Base-by-base conservation (phyloP, 2,888 invertebrate species). In the Scaptomyza cyrtandrae region DNA sequence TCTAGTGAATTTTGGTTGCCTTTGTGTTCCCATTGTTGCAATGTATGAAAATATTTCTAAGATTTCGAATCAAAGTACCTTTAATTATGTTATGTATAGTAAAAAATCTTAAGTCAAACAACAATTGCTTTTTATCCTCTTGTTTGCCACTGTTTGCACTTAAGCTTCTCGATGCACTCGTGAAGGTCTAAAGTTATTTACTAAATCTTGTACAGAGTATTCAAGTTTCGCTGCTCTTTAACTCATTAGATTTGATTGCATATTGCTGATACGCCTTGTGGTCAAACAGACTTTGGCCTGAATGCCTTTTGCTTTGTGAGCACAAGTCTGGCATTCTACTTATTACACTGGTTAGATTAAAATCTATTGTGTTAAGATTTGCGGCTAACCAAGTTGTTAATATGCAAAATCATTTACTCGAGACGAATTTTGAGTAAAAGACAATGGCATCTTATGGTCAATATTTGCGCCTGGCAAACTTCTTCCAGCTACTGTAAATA, bases 281-380 rank as follows among this genome's bases (percentile, higher is more conserved):
- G n/a, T n/a, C n/a, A n/a, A n/a, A n/a, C n/a, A n/a, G n/a, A n/a
- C n/a, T n/a, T n/a, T n/a, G n/a, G 16, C 1, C 19, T 5, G 29
- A 37, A 41, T 16, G 16, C 10, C 41, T 41, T 41, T 41, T 39
- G 24, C n/a, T 24, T 64, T 76, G 61, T 66, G 55, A 61, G 57
- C 35, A 13, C 33, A 44, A 50, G 50, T 58, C 56, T 64, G 72
- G 67, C 64, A 71, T 66, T 69, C 54, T 63, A 50, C 81, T 80
- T 70, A n/a, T n/a, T n/a, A n/a, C n/a, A n/a, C n/a, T n/a, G n/a
- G n/a, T n/a, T n/a, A 83, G 80, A 88, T 85, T 88, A 84, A 85
- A 88, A 82, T 80, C 79, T 74, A 81, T 80, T 85, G 74, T 83
- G 82, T 81, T 84, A 80, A 80, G 74, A 76, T 78, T 80, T 88